Percentiles rank a stretch among this genome's conserved stretches.
phyloP scores from a whole-genome alignment of 2,113 vertebrate genomes.

The Vicugna pacos region DNA sequence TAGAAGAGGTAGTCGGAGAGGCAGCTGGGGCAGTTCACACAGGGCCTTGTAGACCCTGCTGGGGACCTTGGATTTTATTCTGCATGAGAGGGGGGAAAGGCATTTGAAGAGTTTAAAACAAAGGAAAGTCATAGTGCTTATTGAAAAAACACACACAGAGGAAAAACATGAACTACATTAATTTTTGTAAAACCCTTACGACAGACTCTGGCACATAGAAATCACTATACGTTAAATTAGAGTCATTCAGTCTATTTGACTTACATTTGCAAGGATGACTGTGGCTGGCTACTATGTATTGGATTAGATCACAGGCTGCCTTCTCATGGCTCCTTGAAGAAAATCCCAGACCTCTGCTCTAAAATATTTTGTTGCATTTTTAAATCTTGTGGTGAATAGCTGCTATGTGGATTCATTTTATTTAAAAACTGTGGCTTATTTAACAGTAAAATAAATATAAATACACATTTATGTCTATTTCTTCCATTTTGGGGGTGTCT shows the following conservation, averaged over 20 bases:
- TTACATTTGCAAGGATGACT: background rate
- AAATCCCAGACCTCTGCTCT: background rate
- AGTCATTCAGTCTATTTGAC: background rate
- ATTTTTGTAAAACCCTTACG: background rate
- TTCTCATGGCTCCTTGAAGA: background rate
- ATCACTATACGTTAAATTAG: background rate
- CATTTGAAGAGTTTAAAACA: background rate
- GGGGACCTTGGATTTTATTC: background rate
- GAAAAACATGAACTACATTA: background rate
- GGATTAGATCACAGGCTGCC: background rate
- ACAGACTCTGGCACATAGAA: background rate
- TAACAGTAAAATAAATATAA: slow-evolving; percentile 9
- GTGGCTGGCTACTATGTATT: background rate
- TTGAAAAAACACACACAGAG: too few relatives aligned
- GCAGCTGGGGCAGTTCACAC: background rate
- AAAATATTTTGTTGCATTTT: background rate
- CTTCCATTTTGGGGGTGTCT: background rate
- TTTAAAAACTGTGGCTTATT: background rate
- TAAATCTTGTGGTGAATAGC: background rate
- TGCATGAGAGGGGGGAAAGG: background rate
- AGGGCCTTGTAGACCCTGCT: background rate
- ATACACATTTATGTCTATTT: background rate
- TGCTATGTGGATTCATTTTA: background rate
- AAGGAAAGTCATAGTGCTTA: background rate
- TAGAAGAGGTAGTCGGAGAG: background rate